phyloP scores from a whole-genome alignment of 2,888 invertebrate genomes.

The Hirtodrosophila cameraria region DNA sequence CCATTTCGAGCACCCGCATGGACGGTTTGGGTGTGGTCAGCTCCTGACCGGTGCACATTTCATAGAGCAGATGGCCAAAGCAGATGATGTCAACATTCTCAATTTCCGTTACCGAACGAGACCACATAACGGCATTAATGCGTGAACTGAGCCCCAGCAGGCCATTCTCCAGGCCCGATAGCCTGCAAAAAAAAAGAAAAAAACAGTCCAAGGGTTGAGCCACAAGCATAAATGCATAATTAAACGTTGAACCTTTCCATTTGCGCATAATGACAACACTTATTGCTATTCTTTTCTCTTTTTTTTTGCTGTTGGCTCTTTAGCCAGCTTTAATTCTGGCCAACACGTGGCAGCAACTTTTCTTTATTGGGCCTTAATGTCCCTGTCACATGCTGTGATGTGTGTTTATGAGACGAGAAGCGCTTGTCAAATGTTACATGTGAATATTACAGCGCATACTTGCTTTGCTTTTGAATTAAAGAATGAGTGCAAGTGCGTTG shows the following conservation, averaged over 20 bases:
- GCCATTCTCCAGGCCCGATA: constrained; percentile 94
- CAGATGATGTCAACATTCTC: constrained; percentile 88
- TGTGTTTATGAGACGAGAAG: constrained; percentile 35
- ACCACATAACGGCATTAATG: constrained; percentile 86
- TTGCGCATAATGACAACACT: constrained; percentile 8
- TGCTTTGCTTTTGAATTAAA: no score
- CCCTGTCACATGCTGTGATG: constrained; percentile 10
- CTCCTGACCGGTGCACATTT: constrained; percentile 95
- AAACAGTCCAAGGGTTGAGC: neutral
- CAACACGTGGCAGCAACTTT: constrained; percentile 41
- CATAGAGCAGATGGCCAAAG: constrained; percentile 94
- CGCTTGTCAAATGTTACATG: constrained; percentile 39
- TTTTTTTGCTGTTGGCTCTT: constrained; percentile 2
- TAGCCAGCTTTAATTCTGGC: constrained; percentile 9
- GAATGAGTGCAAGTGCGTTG: no score
- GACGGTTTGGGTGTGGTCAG: constrained; percentile 90
- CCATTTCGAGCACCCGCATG: constrained; percentile 89
- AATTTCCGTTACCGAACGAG: constrained; percentile 84
- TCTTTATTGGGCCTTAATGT: constrained; percentile 43
- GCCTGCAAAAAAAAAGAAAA: constrained; percentile 83
- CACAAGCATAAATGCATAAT: constrained; percentile 47
- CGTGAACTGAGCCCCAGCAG: constrained; percentile 89
- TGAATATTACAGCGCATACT: constrained; percentile 15
- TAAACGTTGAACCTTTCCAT: constrained; percentile 21
- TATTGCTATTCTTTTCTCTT: constrained; percentile 9